phyloP scores from a whole-genome alignment of 2,113 vertebrate genomes.

The Mionectes macconnelli region DNA sequence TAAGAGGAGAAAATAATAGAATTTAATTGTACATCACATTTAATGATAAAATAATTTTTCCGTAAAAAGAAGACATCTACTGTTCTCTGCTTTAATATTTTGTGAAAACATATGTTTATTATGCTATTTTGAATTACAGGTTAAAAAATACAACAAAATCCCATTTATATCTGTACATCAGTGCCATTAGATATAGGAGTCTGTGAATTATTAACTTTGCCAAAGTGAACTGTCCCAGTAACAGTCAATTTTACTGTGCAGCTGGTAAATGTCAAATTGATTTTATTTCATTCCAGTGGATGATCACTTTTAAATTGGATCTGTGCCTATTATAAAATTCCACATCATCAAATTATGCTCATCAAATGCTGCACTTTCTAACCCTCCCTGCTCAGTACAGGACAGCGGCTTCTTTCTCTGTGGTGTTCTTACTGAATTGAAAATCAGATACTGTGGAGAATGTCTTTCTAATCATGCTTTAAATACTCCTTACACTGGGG shows the following conservation, averaged over 20 bases:
- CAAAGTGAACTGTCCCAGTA: neutral
- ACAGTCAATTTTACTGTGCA: neutral
- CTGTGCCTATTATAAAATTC: neutral
- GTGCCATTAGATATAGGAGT: neutral
- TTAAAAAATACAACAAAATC: neutral
- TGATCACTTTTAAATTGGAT: neutral
- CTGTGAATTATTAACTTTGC: neutral
- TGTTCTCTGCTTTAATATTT: neutral
- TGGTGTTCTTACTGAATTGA: neutral
- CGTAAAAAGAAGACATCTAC: neutral
- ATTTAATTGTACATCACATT: neutral
- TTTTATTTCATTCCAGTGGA: neutral
- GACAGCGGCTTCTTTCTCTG: neutral
- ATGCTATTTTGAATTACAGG: neutral
- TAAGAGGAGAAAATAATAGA: neutral
- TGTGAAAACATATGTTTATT: neutral
- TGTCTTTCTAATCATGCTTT: neutral
- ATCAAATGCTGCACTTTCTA: neutral
- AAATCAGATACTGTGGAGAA: neutral
- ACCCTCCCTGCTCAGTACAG: neutral
- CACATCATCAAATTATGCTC: neutral
- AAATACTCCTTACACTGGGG: neutral
- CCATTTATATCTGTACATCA: neutral
- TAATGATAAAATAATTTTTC: neutral
- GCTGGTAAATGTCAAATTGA: neutral